Base-by-base conservation (phyloP, 1,140 invertebrate genomes). In the Drosophila aff. region DNA sequence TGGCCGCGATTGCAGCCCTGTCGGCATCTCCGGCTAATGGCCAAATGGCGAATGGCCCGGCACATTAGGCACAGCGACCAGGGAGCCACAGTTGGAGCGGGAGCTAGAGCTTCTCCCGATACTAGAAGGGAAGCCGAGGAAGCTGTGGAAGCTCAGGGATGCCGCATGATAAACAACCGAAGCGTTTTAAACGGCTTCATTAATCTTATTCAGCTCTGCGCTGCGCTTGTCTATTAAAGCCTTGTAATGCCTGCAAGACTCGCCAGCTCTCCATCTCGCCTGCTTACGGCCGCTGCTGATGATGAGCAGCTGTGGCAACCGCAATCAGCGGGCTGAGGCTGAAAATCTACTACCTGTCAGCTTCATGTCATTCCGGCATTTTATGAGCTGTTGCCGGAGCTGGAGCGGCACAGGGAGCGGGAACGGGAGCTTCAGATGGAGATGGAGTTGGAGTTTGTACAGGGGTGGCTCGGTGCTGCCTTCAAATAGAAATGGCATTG, bases 111-210 rank as follows among this genome's bases (percentile, higher is more conserved):
- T 57, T 57, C 53, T 57, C 36, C 53, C 26, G 53, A 57, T 57
- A 57, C 36, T 9, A 4, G 18, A 15, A 21, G 47, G 58, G 28
- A 53, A 50, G 44, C 50, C 21, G 16, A 16, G 43, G 21, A 58
- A 65, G 57, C 67, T 46, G 31, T 18, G 60, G 63, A 61, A 80
- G 67, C 74, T 69, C 76, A 58, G 76, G 71, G 75, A 80, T 78
- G 75, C 69, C 78, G 81, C 81, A 90, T 90, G 85, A 90, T 90
- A 90, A 90, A 90, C 85, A 90, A 90, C 86, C 85, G 79, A 90
- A 90, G 85, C 85, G 85, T 90, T 90, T 90, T 90, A 90, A 90
- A 90, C 85, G 85, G 85, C 85, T 90, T 90, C 85, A 90, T 90
- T 90, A 90, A 90, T 90, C 85, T 90, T 90, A 90, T 90, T 90